phyloP scores from a whole-genome alignment of 2,797 vertebrate genomes.

The Pangasius sanitwongsei region DNA sequence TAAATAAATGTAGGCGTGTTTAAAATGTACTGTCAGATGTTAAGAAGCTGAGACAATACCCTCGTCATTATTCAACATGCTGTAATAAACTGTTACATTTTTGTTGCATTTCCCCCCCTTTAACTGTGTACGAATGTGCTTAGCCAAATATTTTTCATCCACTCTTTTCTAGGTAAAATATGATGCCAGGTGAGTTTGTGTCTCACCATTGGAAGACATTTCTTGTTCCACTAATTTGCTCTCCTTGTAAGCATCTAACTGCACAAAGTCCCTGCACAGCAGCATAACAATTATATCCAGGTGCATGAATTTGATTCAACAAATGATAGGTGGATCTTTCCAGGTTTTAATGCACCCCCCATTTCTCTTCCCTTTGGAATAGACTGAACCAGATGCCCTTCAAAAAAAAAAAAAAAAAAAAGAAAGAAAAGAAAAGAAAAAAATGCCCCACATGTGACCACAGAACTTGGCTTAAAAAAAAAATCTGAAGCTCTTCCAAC shows the following conservation, averaged over 20 bases:
- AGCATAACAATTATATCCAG: slow-evolving; percentile 95
- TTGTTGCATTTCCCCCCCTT: not conserved
- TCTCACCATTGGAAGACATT: slow-evolving; percentile 91
- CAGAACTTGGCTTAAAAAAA: slow-evolving; percentile 73
- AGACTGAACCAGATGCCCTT: slow-evolving; percentile 89
- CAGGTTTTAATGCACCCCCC: slow-evolving; percentile 66
- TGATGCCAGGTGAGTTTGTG: slow-evolving; percentile 87
- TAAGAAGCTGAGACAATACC: no score
- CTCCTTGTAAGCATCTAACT: slow-evolving; percentile 78
- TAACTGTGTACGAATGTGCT: slow-evolving; percentile 38
- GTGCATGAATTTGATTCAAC: slow-evolving; percentile 99
- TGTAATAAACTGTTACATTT: not conserved
- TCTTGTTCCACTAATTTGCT: slow-evolving; percentile 94
- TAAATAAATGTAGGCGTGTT: not conserved
- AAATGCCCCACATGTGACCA: slow-evolving; percentile 68
- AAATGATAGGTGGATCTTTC: slow-evolving; percentile 94
- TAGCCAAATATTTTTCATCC: slow-evolving; percentile 68
- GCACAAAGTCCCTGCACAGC: slow-evolving; percentile 94
- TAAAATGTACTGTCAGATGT: not conserved
- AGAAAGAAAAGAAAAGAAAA: not conserved
- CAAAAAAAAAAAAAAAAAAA: slow-evolving; percentile 56
- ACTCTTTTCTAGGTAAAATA: slow-evolving; percentile 76
- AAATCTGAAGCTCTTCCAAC: slow-evolving; percentile 80
- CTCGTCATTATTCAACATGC: not conserved
- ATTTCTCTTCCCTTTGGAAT: slow-evolving; percentile 80